Conservation (phyloP, 2,888 invertebrate species). For the Xanthia icteritia region DNA sequence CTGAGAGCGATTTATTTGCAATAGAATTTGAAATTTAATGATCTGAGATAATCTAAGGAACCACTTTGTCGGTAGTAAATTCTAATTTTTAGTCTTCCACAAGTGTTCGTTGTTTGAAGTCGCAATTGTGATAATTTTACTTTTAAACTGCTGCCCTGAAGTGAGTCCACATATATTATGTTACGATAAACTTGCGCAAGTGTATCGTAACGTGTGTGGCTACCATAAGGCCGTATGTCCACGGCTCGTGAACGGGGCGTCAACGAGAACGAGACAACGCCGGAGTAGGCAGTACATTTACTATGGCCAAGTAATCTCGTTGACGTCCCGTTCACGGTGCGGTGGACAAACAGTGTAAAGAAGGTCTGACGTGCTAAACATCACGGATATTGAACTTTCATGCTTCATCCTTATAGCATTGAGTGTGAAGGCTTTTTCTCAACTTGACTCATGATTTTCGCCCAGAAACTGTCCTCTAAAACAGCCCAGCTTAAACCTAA, state of each 20-base stretch:
- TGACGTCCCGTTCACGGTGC: too few relatives aligned
- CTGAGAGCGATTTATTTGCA: constrained; percentile 24
- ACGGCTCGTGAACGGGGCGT: too few relatives aligned
- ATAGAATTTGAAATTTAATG: constrained; percentile 19
- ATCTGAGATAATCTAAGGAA: constrained; percentile 11
- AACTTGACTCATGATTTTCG: not conserved
- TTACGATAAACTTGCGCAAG: too few relatives aligned
- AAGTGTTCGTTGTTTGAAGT: not conserved
- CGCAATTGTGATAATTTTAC: not conserved
- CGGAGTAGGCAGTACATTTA: too few relatives aligned
- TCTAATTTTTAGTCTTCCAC: constrained; percentile 12
- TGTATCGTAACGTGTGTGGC: too few relatives aligned
- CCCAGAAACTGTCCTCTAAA: not conserved
- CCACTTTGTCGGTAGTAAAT: not conserved
- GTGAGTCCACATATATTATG: too few relatives aligned
- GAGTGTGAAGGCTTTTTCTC: too few relatives aligned
- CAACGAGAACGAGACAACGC: too few relatives aligned
- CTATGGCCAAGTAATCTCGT: too few relatives aligned
- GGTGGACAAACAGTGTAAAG: too few relatives aligned
- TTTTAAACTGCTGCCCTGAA: not conserved
- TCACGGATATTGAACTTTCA: not conserved
- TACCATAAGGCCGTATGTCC: too few relatives aligned
- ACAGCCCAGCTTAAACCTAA: not conserved
- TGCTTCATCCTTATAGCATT: not conserved
- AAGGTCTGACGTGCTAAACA: not conserved